Evolutionary conservation across 2,888 invertebrate species (phyloP).

Genomic region (Lithophane semibrunnea): DNA sequence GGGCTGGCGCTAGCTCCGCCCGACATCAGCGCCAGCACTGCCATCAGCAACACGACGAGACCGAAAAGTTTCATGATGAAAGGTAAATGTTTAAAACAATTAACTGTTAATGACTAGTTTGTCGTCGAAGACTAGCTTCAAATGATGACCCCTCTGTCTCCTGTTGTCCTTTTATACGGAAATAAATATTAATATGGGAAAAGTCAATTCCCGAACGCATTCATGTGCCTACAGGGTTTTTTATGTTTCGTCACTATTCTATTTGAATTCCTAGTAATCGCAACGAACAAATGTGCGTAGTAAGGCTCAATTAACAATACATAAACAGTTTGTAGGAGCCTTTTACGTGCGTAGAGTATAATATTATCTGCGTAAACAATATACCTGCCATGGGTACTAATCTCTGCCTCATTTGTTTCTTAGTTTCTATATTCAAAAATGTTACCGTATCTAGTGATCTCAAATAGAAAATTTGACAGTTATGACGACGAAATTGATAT

Average conservation of each 20-base stretch:
- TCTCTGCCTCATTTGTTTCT: not conserved
- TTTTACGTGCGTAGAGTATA: not conserved
- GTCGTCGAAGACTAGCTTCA: not conserved
- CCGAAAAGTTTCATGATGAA: conserved; percentile 51
- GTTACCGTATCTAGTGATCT: not conserved
- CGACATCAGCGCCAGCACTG: conserved; percentile 42
- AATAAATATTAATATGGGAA: conserved; percentile 7
- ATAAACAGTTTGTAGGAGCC: not conserved
- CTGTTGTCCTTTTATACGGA: conserved; percentile 17
- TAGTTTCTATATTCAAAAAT: not conserved
- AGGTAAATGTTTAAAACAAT: not conserved
- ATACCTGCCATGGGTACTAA: too few relatives aligned
- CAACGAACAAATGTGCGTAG: not conserved
- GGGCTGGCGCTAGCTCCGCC: conserved; percentile 47
- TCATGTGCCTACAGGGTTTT: conserved; percentile 28
- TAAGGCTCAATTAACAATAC: not conserved
- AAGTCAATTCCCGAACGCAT: not conserved
- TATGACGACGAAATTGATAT: not conserved
- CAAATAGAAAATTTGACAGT: too few relatives aligned
- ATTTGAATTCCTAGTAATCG: conserved; percentile 15
- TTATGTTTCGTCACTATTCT: conserved; percentile 17
- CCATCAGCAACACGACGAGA: conserved; percentile 42
- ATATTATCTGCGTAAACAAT: not conserved
- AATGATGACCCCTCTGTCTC: conserved; percentile 5
- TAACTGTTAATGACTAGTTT: not conserved